phyloP scores from a whole-genome alignment of 2,888 invertebrate species.

The Campoplex capitator region DNA sequence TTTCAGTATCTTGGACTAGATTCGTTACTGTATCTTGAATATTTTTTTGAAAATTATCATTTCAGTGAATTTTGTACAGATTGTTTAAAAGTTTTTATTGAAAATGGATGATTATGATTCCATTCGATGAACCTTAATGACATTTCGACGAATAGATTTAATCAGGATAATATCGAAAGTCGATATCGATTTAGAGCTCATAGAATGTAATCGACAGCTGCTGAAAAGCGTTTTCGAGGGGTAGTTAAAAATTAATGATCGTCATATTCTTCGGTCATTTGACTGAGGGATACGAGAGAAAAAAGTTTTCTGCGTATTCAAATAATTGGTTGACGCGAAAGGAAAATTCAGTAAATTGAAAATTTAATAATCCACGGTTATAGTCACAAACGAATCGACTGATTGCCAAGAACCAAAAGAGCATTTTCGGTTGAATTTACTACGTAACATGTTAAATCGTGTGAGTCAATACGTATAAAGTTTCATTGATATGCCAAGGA shows the following conservation, averaged over 20 bases:
- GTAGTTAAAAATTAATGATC: conserved; percentile 11
- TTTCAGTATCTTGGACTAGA: background rate
- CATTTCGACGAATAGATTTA: background rate
- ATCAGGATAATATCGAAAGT: conserved; percentile 7
- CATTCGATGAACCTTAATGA: background rate
- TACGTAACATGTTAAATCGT: background rate
- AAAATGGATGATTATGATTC: background rate
- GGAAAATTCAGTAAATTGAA: background rate
- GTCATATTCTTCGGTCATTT: background rate
- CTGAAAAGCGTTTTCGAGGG: background rate
- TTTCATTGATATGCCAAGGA: conserved; percentile 15
- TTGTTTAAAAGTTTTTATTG: background rate
- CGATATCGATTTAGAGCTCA: background rate
- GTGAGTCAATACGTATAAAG: conserved; percentile 7
- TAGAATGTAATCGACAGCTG: background rate
- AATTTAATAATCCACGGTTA: background rate
- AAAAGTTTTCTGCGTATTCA: background rate
- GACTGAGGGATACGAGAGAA: background rate
- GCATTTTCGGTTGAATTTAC: background rate
- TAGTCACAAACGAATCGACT: background rate
- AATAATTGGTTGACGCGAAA: background rate
- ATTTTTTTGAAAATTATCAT: background rate
- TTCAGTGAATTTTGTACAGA: background rate
- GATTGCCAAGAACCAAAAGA: background rate
- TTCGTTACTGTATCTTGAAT: background rate